Conservation (phyloP, 2,888 invertebrate genomes). For the Anthophora plumipes region DNA sequence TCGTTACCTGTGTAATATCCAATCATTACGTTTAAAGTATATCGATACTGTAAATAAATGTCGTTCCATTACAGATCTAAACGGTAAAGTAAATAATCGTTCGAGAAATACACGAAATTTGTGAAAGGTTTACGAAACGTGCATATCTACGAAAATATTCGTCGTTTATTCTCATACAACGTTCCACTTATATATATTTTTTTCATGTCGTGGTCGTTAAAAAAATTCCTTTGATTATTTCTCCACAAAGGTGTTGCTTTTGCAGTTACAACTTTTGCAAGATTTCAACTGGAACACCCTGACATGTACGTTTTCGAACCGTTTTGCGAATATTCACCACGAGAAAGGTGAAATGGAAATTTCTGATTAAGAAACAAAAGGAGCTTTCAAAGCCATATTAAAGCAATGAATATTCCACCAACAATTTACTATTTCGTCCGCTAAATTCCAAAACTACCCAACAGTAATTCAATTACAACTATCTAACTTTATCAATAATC, state of each 20-base stretch:
- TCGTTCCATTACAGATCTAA: too few species aligned
- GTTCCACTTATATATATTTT: too few species aligned
- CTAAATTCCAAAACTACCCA: neutral
- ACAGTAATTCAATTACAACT: neutral
- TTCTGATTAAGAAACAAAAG: neutral
- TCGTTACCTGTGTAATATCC: too few species aligned
- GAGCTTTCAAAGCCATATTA: neutral
- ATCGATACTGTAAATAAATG: neutral
- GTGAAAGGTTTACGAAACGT: neutral
- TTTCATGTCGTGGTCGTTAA: neutral
- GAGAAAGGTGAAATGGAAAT: neutral
- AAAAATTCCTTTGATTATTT: neutral
- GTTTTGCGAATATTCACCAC: neutral
- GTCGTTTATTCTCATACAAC: neutral
- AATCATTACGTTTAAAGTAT: neutral
- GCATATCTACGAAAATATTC: neutral
- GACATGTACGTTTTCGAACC: neutral
- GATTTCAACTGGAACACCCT: neutral
- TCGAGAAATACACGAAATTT: too few species aligned
- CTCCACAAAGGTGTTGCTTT: too few species aligned
- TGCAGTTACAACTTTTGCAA: neutral
- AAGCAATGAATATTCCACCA: neutral
- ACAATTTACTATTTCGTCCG: neutral
- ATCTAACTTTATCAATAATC: slow-evolving; percentile 11
- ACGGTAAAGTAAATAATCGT: neutral